Evolutionary conservation across 1,140 invertebrate species (phyloP).

Genomic region (Drosophila mauritiana): DNA sequence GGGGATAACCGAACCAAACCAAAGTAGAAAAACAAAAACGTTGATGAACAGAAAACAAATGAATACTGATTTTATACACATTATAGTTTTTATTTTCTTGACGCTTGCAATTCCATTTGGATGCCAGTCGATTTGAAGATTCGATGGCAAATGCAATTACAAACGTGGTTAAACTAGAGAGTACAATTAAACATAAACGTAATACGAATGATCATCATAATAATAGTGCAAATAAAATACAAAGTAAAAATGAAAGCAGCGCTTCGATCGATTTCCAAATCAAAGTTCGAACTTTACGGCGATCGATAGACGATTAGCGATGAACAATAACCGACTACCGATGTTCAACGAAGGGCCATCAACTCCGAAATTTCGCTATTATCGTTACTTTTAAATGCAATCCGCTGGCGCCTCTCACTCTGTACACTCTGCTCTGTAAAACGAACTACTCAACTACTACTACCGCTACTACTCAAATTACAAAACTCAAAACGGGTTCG

Average conservation of each 20-base stretch:
- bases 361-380: slow-evolving; percentile 7
- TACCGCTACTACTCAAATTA: slow-evolving; percentile 7
- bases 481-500: slow-evolving; percentile 17
- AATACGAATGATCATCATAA: slow-evolving; percentile 66
- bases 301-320: slow-evolving; percentile 16
- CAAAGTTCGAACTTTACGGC: slow-evolving; percentile 18
- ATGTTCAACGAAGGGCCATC: background rate
- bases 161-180: slow-evolving; percentile 66
- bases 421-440: slow-evolving; percentile 10
- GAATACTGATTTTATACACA: slow-evolving; percentile 64
- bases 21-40: slow-evolving; percentile 11
- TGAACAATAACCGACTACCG: slow-evolving; percentile 13
- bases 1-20: background rate
- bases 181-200: slow-evolving; percentile 76
- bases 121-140: slow-evolving; percentile 26
- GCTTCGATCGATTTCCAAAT: slow-evolving; percentile 22
- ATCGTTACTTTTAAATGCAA: slow-evolving; percentile 45
- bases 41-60: slow-evolving; percentile 4
- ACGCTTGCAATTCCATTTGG: slow-evolving; percentile 58
- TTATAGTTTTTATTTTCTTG: slow-evolving; percentile 70
- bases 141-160: slow-evolving; percentile 69
- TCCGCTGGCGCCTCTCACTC: slow-evolving; percentile 32
- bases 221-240: slow-evolving; percentile 60
- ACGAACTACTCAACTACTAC: background rate
- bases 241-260: slow-evolving; percentile 52